Conservation (phyloP, 2,113 vertebrate genomes). For the Carettochelys insculpta region DNA sequence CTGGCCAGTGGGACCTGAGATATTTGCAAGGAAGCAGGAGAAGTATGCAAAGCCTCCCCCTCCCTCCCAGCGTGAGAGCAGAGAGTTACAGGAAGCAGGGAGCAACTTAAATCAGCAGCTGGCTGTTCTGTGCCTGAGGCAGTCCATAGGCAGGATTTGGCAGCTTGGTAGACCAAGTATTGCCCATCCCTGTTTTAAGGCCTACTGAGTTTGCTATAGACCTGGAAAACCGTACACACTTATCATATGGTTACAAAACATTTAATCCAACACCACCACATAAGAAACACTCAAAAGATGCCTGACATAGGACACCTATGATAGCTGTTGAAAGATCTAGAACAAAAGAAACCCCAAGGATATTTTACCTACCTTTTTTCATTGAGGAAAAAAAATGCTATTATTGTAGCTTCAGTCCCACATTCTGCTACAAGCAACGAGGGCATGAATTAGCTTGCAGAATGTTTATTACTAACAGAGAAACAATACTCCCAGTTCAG, state of each 20-base stretch:
- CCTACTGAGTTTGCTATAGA: not conserved
- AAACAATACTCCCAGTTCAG: not conserved
- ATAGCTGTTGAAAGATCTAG: not conserved
- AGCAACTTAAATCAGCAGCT: too few relatives aligned
- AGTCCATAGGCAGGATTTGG: too few relatives aligned
- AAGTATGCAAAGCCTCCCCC: too few relatives aligned
- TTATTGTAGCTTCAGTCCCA: not conserved
- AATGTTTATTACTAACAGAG: not conserved
- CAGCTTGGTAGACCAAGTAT: too few relatives aligned
- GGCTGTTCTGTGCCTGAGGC: too few relatives aligned
- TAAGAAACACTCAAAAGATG: not conserved
- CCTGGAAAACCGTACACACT: too few relatives aligned
- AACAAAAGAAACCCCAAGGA: not conserved
- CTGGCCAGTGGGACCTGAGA: too few relatives aligned
- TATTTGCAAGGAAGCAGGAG: too few relatives aligned
- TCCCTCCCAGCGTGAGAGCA: too few relatives aligned
- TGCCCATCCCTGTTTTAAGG: too few relatives aligned
- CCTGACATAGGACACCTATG: not conserved
- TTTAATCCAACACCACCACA: not conserved
- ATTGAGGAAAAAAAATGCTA: not conserved
- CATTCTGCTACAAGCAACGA: not conserved
- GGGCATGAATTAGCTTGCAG: not conserved
- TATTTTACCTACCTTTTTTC: not conserved
- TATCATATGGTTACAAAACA: too few relatives aligned
- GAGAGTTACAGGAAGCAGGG: too few relatives aligned